These are phyloP conservation scores for Probaryconus sp. DNA, from an alignment of 1,140 invertebrate genomes.

Conservation along the genomic window DNA sequence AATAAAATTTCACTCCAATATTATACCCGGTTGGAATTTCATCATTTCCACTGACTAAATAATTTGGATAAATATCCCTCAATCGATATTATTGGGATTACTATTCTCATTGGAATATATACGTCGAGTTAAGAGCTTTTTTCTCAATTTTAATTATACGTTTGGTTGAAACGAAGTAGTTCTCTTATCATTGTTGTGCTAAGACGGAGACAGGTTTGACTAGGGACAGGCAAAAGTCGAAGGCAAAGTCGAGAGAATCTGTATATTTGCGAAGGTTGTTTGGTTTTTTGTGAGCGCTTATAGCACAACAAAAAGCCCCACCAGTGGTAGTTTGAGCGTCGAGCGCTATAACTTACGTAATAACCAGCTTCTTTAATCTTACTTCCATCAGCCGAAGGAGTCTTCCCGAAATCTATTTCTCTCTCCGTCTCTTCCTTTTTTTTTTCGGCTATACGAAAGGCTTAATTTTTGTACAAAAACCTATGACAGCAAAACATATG, in stretches of 20 bases:
- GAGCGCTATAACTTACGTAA: constrained; percentile 30
- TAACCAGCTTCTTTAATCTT: constrained; percentile 8
- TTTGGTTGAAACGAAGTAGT: constrained; percentile 4
- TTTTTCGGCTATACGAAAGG: too few species aligned
- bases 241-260: constrained; percentile 44
- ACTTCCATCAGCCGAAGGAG: neutral
- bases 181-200: neutral
- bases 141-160: constrained; percentile 10
- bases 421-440: too few species aligned
- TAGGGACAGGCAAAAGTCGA: constrained; percentile 12
- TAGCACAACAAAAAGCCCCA: constrained; percentile 25
- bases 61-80: too few species aligned
- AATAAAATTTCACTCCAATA: too few species aligned
- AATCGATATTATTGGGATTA: too few species aligned
- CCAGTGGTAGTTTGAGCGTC: constrained; percentile 9
- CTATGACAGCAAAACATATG: too few species aligned
- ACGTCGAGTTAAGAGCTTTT: too few species aligned
- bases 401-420: neutral
- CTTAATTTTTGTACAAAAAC: too few species aligned
- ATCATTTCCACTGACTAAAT: too few species aligned
- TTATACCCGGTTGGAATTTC: too few species aligned
- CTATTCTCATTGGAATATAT: too few species aligned
- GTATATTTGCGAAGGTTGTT: constrained; percentile 29
- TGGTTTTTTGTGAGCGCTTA: constrained; percentile 32
- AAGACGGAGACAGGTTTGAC: constrained; percentile 5